Percentiles rank a stretch among this genome's conserved stretches.
Conservation (phyloP, 1,140 invertebrate genomes). For the Listronotus bonariensis region DNA sequence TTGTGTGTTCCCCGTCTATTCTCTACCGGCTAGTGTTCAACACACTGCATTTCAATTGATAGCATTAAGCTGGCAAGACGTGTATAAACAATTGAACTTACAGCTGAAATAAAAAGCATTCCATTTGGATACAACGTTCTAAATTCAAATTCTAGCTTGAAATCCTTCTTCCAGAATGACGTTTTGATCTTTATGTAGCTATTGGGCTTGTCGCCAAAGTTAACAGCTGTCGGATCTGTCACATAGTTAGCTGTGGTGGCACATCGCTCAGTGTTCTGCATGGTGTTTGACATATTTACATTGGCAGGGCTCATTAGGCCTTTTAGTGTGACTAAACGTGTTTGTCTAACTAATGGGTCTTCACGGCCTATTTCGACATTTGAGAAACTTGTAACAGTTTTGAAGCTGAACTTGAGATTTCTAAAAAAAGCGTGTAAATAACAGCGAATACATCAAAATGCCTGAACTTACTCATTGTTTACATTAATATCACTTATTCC, state of each 20-base stretch:
- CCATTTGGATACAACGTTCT: slow-evolving; percentile 86
- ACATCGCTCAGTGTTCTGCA: slow-evolving; percentile 59
- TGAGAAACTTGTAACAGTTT: slow-evolving; percentile 59
- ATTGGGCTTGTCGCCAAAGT: slow-evolving; percentile 67
- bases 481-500: slow-evolving; percentile 81
- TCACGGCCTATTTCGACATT: slow-evolving; percentile 74
- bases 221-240: slow-evolving; percentile 71
- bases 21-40: too few species aligned
- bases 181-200: slow-evolving; percentile 75
- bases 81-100: slow-evolving; percentile 49
- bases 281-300: slow-evolving; percentile 28
- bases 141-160: slow-evolving; percentile 80
- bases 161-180: slow-evolving; percentile 71
- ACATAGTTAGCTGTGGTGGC: slow-evolving; percentile 73
- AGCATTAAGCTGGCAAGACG: too few species aligned
- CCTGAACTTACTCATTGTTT: slow-evolving; percentile 69
- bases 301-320: slow-evolving; percentile 38
- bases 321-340: slow-evolving; percentile 13
- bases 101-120: slow-evolving; percentile 75
- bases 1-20: too few species aligned
- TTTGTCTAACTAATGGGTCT: slow-evolving; percentile 55
- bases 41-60: too few species aligned
- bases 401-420: slow-evolving; percentile 39
- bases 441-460: too few species aligned
- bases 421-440: slow-evolving; percentile 23